Percentiles rank a stretch among this genome's conserved stretches.
Evolutionary conservation across 2,113 vertebrate genomes (phyloP).

Genomic region (Gnathonemus echidnorhynchus): DNA sequence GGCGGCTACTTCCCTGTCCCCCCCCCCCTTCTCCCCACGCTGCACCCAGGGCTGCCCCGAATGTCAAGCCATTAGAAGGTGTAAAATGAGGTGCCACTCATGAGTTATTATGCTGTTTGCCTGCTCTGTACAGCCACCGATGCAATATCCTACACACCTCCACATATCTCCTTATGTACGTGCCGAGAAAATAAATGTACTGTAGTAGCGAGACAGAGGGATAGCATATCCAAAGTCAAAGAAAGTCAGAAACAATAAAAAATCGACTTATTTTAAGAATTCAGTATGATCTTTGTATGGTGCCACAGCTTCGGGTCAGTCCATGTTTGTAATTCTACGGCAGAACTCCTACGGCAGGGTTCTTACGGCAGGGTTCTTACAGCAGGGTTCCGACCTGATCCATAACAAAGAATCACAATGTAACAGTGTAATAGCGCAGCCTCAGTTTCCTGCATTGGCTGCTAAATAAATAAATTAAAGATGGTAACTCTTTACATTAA

Average conservation of each 20-base stretch:
- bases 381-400: not conserved
- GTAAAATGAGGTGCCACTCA: constrained; percentile 52
- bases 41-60: constrained; percentile 57
- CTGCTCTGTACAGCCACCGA: constrained; percentile 48
- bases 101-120: constrained; percentile 63
- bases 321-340: not conserved
- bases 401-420: not conserved
- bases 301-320: not conserved
- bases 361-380: not conserved
- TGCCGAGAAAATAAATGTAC: constrained; percentile 15
- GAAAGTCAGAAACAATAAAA: constrained; percentile 12
- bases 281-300: not conserved
- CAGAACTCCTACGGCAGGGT: not conserved
- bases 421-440: not conserved
- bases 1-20: not conserved
- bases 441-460: not conserved
- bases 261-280: not conserved
- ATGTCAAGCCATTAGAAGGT: constrained; percentile 72
- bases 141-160: constrained; percentile 14
- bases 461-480: not conserved
- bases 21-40: constrained; percentile 21
- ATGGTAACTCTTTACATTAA: too few species aligned
- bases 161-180: constrained; percentile 19
- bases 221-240: not conserved
- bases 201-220: not conserved